phyloP scores from a whole-genome alignment of 2,888 invertebrate species.

The Hermaeophaga mercurialis region DNA sequence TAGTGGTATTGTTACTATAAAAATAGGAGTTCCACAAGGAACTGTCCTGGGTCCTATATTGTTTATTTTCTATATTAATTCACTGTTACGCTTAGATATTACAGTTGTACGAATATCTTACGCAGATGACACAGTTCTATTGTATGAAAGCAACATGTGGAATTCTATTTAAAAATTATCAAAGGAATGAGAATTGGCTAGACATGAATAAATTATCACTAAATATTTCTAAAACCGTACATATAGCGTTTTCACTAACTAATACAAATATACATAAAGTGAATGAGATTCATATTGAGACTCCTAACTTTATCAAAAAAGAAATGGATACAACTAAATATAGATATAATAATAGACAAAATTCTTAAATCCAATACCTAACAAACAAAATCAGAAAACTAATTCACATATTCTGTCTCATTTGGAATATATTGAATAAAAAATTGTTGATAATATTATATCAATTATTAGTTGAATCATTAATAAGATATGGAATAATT shows the following conservation, averaged over 20 bases:
- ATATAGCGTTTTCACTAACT: too few relatives aligned
- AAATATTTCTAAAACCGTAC: background rate
- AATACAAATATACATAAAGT: too few relatives aligned
- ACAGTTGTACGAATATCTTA: too few relatives aligned
- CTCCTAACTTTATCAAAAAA: too few relatives aligned
- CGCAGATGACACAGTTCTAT: background rate
- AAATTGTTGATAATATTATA: background rate
- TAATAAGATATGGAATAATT: background rate
- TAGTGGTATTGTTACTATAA: background rate
- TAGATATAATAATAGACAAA: too few relatives aligned
- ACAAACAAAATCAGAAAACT: background rate
- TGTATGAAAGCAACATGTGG: too few relatives aligned
- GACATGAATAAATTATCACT: background rate
- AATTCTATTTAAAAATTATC: too few relatives aligned
- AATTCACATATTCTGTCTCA: background rate
- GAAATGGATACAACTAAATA: too few relatives aligned
- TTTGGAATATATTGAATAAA: background rate
- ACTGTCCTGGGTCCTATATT: background rate
- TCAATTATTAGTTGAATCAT: background rate
- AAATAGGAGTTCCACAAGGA: background rate
- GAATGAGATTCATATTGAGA: too few relatives aligned
- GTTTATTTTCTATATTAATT: background rate
- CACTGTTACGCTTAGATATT: background rate
- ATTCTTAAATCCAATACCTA: background rate
- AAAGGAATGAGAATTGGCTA: too few relatives aligned